Conservation (phyloP, 2,888 invertebrate species). For the Cephus nigrinus region DNA sequence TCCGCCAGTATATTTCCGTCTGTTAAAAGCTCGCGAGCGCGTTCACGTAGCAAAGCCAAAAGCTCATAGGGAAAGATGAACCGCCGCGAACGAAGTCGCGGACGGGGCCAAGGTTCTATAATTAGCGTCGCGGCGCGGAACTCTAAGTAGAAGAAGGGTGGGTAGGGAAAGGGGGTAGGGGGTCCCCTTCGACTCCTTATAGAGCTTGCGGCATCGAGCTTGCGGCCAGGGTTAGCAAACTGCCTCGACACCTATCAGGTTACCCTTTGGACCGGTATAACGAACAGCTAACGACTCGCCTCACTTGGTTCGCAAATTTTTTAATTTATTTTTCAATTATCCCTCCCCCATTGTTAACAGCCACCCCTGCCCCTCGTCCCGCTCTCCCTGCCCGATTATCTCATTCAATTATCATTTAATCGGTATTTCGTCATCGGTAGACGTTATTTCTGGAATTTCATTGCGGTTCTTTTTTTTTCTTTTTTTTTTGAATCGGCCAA, state of each 20-base stretch:
- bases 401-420: not conserved
- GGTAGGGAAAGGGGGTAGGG: constrained; percentile 28
- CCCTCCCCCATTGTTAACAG: constrained; percentile 7
- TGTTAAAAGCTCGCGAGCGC: not conserved
- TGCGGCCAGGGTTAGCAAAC: constrained; percentile 59
- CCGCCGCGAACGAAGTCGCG: not conserved
- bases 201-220: constrained; percentile 58
- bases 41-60: constrained; percentile 1
- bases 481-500: not conserved
- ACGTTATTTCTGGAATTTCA: not conserved
- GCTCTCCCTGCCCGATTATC: not conserved
- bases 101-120: constrained; percentile 46
- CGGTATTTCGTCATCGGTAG: not conserved
- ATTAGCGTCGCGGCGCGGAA: constrained; percentile 53
- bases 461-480: constrained; percentile 17
- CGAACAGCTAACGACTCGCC: constrained; percentile 7
- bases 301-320: constrained; percentile 27
- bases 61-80: not conserved
- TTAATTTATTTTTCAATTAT: constrained; percentile 11
- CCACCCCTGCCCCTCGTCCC: constrained; percentile 1
- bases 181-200: constrained; percentile 55
- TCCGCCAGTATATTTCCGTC: not conserved
- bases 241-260: constrained; percentile 35
- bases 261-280: constrained; percentile 23
- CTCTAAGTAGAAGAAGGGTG: constrained; percentile 41